A percentile compares a stretch with the other conserved stretches of the same genome.
phyloP scores from a whole-genome alignment of 2,113 vertebrate species.

The Actenoides lindsayi region DNA sequence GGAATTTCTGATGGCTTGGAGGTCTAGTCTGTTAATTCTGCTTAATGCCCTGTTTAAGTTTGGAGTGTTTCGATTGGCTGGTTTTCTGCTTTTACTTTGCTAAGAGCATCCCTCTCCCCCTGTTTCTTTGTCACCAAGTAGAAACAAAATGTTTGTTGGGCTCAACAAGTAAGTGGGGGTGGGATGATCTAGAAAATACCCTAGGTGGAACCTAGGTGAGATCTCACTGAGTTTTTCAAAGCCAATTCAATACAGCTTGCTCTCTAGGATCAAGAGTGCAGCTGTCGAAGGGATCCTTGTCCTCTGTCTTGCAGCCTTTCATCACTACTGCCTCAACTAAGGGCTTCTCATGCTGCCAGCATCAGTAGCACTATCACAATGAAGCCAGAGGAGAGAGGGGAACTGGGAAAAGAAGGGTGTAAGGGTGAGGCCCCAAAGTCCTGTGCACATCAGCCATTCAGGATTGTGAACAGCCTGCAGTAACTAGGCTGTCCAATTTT shows the following conservation, averaged over 20 bases:
- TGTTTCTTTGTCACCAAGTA: not conserved
- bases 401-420: not conserved
- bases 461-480: not conserved
- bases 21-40: conserved; percentile 73
- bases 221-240: not conserved
- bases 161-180: not conserved
- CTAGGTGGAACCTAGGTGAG: not conserved
- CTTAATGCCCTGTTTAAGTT: conserved; percentile 75
- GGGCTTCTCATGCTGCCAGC: not conserved
- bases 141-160: not conserved
- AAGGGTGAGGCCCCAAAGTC: not conserved
- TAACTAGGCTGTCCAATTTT: not conserved
- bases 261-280: not conserved
- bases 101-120: not conserved
- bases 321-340: not conserved
- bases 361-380: not conserved
- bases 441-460: rapidly evolving
- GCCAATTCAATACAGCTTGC: not conserved
- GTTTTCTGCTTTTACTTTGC: conserved; percentile 43
- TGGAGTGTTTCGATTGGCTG: not conserved
- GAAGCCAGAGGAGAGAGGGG: not conserved
- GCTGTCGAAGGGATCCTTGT: not conserved
- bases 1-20: conserved; percentile 76
- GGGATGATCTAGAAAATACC: not conserved
- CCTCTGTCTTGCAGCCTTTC: not conserved